Evolutionary conservation across 2,797 vertebrate genomes (phyloP), one percentile per base, ranked within the genome.

Genomic region (Fringilla coelebs): DNA sequence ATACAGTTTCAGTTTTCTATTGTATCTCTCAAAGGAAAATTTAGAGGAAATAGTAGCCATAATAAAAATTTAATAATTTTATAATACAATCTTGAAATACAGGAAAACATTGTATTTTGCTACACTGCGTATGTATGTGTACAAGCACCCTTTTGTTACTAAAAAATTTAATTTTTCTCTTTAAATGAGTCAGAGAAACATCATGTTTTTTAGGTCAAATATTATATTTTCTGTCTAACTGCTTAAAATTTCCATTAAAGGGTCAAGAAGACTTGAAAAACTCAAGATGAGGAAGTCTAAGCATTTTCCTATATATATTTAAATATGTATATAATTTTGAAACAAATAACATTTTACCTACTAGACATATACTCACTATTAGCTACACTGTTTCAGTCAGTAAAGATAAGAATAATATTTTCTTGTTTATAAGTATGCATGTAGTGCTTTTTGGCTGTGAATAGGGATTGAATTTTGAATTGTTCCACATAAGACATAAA

Each of bases 291-390:
- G 8, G 9, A 19, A 61, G 19, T 52, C 16, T 52, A 67, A 25
- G 7, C 0, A 43, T 73, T 68, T 81, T 84, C 12, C 0, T 71
- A 24, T 25, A 8, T 48, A 5, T 61, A 46, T 61, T 61, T 43
- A 74, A 80, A 74, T 45, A 57, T 5, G 43, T 7, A 48, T 5
- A 78, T 9, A 65, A 2, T 28, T 51, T 82, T 13, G 8, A 70
- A 89, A 63, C 26, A 66, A 75, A 22, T 32, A 54, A 0, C 1
- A 11, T 40, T 85, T 86, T 76, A 92, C 46, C 19, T 32, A 3
- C 41, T 82, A 79, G 48, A 76, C 73, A 54, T 51, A 66, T 6
- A 17, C 3, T 61, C 0, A 0, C 2, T 55, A 10, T 36, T 54
- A n/a, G 1, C 3, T 46, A 75, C 73, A 36, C 25, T 62, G 17